phyloP scores from a whole-genome alignment of 2,888 invertebrate genomes.

The Ormia ochracea region DNA sequence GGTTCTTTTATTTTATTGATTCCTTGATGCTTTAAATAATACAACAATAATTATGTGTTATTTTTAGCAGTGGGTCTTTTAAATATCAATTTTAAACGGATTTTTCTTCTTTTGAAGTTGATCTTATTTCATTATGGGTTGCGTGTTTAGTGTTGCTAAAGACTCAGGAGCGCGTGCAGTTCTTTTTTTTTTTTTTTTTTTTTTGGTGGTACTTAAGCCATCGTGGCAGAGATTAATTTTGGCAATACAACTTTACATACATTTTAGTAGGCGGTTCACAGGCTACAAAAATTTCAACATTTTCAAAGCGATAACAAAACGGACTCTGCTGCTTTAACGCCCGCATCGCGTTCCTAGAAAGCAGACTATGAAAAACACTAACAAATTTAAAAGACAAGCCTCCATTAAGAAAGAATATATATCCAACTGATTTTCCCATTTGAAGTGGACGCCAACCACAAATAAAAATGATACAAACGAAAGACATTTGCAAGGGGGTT shows the following conservation, averaged over 20 bases:
- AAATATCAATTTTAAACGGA: background rate
- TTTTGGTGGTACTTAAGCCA: background rate
- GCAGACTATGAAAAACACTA: background rate
- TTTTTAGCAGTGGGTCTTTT: background rate
- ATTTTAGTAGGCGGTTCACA: slow-evolving; percentile 43
- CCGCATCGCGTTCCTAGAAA: slow-evolving; percentile 28
- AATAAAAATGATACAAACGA: background rate
- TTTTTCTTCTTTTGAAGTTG: slow-evolving; percentile 2
- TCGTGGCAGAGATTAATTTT: slow-evolving; percentile 38
- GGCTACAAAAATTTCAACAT: slow-evolving; percentile 2
- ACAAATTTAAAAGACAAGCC: slow-evolving; percentile 2
- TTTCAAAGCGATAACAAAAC: background rate
- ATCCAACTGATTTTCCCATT: background rate
- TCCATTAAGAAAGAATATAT: background rate
- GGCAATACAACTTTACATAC: slow-evolving; percentile 21
- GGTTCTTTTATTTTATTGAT: background rate
- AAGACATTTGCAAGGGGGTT: slow-evolving; percentile 18
- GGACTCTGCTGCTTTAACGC: slow-evolving; percentile 32
- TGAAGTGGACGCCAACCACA: background rate
- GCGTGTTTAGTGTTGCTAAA: slow-evolving; percentile 49
- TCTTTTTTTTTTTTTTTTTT: no score
- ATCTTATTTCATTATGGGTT: background rate
- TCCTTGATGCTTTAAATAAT: background rate
- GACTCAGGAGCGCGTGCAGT: slow-evolving; percentile 42
- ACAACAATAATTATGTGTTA: background rate